Percentiles rank a stretch among this genome's conserved stretches.
phyloP scores from a whole-genome alignment of 2,888 invertebrate genomes.

The Calliopum simillimum region DNA sequence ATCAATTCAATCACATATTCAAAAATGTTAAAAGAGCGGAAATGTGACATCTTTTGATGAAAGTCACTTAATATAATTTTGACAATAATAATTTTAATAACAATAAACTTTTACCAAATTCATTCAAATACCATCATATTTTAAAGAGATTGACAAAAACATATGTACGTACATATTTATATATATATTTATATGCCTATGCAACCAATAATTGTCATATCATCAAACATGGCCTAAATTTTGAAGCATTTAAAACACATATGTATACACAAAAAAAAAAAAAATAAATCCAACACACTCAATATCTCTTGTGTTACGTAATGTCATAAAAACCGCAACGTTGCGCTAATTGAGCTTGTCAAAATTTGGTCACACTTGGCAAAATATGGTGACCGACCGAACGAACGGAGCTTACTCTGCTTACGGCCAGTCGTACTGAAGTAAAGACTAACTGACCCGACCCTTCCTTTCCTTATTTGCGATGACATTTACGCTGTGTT shows the following conservation, averaged over 20 bases:
- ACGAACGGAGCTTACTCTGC: background rate
- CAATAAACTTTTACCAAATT: background rate
- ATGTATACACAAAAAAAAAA: background rate
- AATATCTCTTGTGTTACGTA: constrained; percentile 1
- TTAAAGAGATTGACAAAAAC: background rate
- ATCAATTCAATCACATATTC: too few species aligned
- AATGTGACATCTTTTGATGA: too few species aligned
- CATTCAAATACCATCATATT: background rate
- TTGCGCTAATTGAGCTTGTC: constrained; percentile 17
- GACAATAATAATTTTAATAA: background rate
- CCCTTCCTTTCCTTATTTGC: background rate
- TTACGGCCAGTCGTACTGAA: too few species aligned
- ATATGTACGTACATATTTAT: background rate
- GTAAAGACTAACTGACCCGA: too few species aligned
- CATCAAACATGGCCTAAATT: constrained; percentile 15
- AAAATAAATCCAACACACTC: background rate
- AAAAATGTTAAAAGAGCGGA: too few species aligned
- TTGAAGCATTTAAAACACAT: background rate
- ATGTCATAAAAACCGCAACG: background rate
- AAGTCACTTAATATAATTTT: too few species aligned
- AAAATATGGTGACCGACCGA: background rate
- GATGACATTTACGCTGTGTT: background rate
- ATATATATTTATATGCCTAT: background rate
- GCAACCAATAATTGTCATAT: background rate
- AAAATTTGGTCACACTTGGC: constrained; percentile 18